Conservation (phyloP, 2,888 invertebrate species). For the Drosophila neotestacea region DNA sequence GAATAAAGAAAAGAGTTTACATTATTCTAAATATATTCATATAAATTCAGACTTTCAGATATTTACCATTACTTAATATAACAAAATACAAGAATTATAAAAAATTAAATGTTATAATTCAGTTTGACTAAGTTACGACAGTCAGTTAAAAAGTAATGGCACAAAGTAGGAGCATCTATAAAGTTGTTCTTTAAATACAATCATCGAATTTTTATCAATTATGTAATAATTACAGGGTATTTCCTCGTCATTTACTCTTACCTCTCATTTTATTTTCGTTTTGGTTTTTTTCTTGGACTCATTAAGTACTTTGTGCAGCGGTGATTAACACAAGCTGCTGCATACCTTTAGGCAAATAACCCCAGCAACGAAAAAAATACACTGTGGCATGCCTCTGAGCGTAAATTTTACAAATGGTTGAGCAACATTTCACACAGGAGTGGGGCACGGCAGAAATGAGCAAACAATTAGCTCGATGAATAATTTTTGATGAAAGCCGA, state of each 20-base stretch:
- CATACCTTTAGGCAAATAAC: conserved; percentile 48
- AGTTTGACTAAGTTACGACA: too few species aligned
- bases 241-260: neutral
- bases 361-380: conserved; percentile 18
- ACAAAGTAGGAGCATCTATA: too few species aligned
- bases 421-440: conserved; percentile 11
- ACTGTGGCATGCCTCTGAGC: conserved; percentile 21
- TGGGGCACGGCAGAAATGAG: conserved; percentile 1
- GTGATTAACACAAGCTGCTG: conserved; percentile 76
- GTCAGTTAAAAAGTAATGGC: too few species aligned
- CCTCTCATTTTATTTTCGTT: conserved; percentile 12
- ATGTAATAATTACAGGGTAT: conserved; percentile 9
- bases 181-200: too few species aligned
- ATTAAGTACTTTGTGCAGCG: conserved; percentile 71
- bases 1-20: too few species aligned
- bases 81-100: too few species aligned
- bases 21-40: neutral
- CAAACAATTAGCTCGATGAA: conserved; percentile 36
- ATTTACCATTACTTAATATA: too few species aligned
- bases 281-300: conserved; percentile 55
- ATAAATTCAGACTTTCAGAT: too few species aligned
- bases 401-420: conserved; percentile 34
- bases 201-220: neutral
- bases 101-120: too few species aligned
- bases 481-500: conserved; percentile 15